Conservation (phyloP, 2,113 vertebrate species). For the Poeciliopsis prolifica region DNA sequence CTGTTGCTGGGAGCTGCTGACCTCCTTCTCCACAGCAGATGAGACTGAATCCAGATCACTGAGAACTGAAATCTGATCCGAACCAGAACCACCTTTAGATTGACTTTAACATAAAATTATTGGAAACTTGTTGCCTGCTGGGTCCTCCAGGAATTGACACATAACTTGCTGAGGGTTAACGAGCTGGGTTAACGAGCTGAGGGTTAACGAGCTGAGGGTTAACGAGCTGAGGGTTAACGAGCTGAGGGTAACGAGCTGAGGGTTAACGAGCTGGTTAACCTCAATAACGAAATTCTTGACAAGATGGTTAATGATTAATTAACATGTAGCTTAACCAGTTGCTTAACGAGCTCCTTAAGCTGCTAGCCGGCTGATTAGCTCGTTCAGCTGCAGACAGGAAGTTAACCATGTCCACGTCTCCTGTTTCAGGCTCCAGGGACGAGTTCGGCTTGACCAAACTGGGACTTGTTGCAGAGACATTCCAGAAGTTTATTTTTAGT, state of each 20-base stretch:
- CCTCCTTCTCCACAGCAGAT: neutral
- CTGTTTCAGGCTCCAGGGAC: slow-evolving; percentile 95
- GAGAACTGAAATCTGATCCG: too few relatives aligned
- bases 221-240: too few relatives aligned
- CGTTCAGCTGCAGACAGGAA: neutral
- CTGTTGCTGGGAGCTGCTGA: neutral
- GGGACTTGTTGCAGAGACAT: slow-evolving; percentile 94
- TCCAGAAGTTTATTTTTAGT: slow-evolving; percentile 92
- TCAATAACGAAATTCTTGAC: too few relatives aligned
- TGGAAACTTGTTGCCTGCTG: slow-evolving; percentile 2
- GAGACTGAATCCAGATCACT: neutral
- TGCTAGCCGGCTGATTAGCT: too few relatives aligned
- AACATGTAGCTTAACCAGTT: neutral
- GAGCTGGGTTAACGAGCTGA: too few relatives aligned
- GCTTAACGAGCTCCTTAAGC: neutral
- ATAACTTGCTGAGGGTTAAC: too few relatives aligned
- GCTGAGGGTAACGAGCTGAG: too few relatives aligned
- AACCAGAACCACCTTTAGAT: neutral
- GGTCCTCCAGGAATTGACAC: neutral
- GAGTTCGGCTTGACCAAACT: slow-evolving; percentile 95
- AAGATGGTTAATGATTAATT: neutral
- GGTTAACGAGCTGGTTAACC: too few relatives aligned
- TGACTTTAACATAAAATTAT: neutral
- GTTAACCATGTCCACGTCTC: slow-evolving; percentile 67
- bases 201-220: too few relatives aligned